phyloP scores from a whole-genome alignment of 2,113 vertebrate species.

The Tetrax tetrax region DNA sequence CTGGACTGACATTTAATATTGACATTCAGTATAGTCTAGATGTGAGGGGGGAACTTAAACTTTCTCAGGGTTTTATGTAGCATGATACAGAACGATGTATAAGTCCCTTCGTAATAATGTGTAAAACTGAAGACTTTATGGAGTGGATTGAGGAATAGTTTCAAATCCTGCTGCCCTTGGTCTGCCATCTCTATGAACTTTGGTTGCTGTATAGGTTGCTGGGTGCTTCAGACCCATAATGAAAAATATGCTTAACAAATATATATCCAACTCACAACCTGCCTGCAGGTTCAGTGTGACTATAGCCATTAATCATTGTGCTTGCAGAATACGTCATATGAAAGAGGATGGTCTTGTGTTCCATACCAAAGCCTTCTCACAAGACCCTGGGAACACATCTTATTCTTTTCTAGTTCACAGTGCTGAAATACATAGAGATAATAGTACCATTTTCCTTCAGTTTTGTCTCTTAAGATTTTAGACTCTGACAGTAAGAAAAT shows the following conservation, averaged over 20 bases:
- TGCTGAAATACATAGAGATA: not conserved
- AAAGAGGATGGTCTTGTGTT: not conserved
- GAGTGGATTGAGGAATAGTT: no score
- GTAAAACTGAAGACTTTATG: no score
- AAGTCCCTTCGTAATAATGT: no score
- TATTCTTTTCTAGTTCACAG: not conserved
- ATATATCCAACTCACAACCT: not conserved
- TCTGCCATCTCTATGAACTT: not conserved
- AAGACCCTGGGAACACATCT: not conserved
- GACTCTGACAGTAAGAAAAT: not conserved
- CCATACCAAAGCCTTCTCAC: not conserved
- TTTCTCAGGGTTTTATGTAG: no score
- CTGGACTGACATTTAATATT: no score
- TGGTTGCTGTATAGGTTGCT: not conserved
- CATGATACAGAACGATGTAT: no score
- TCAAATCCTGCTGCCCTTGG: no score
- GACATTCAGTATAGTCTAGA: no score
- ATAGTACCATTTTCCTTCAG: not conserved
- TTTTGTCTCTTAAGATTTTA: not conserved
- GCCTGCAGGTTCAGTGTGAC: not conserved
- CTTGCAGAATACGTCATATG: not conserved
- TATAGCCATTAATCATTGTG: not conserved
- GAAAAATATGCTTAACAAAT: not conserved
- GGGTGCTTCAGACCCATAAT: not conserved
- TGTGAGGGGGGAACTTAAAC: no score